These are phyloP conservation scores for Parnassius smintheus DNA, from an alignment of 2,888 invertebrate species.

Conservation along the genomic window DNA sequence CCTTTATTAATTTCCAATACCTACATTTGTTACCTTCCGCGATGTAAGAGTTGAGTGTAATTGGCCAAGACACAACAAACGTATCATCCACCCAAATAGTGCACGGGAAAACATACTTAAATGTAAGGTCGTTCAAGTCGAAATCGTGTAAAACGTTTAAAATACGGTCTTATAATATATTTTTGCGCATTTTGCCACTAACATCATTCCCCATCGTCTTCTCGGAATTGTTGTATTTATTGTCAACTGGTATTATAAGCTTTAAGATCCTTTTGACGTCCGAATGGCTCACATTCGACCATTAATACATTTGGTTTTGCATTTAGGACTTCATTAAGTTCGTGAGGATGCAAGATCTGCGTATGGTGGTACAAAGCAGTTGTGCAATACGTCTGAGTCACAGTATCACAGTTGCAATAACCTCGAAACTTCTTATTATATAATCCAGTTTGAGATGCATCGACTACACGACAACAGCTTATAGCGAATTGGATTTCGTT, in stretches of 20 bases:
- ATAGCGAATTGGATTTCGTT: not conserved
- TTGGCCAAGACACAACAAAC: too few relatives aligned
- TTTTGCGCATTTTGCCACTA: slow-evolving; percentile 5
- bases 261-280: not conserved
- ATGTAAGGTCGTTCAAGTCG: not conserved
- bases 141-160: not conserved
- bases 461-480: not conserved
- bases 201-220: slow-evolving; percentile 19
- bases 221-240: slow-evolving; percentile 28
- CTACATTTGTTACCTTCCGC: too few relatives aligned
- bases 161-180: not conserved
- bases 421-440: slow-evolving; percentile 22
- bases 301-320: not conserved
- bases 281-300: not conserved
- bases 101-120: slow-evolving; percentile 7
- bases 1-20: too few relatives aligned
- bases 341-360: not conserved
- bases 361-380: not conserved
- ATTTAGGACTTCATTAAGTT: slow-evolving; percentile 5
- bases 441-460: slow-evolving; percentile 9
- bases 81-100: not conserved
- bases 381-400: slow-evolving; percentile 22
- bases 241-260: slow-evolving; percentile 21
- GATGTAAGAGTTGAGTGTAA: too few relatives aligned
- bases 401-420: slow-evolving; percentile 27